Evolutionary conservation across 1,140 invertebrate genomes (phyloP).

Genomic region (Bombus fervidus): DNA sequence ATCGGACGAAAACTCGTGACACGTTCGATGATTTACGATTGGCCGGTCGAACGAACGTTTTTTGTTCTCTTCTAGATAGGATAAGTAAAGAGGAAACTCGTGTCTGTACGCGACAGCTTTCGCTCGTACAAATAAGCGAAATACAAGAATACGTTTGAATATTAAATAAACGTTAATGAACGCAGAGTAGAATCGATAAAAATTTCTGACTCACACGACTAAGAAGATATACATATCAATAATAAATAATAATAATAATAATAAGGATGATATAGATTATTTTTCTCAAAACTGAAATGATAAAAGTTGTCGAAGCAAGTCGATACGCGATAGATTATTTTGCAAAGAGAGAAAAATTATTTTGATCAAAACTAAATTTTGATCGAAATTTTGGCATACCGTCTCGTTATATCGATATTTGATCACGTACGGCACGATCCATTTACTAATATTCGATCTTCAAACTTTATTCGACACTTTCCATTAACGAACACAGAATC

Average conservation of each 20-base stretch:
- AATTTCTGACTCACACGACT: neutral
- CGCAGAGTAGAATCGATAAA: neutral
- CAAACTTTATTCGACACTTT: no score
- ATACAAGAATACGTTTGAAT: neutral
- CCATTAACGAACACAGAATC: no score
- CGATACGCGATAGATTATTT: neutral
- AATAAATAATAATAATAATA: neutral
- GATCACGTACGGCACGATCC: no score
- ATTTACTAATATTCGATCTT: no score
- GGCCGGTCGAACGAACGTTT: no score
- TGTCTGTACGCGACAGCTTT: neutral
- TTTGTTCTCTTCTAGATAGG: neutral
- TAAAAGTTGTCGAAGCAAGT: neutral
- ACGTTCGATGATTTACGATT: conserved; percentile 34
- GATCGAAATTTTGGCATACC: neutral
- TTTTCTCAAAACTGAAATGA: neutral
- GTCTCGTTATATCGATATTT: neutral
- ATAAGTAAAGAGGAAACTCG: neutral
- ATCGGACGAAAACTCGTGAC: conserved; percentile 16
- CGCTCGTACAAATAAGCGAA: neutral
- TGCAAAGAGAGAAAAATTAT: neutral
- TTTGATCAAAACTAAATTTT: neutral
- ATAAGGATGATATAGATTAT: neutral
- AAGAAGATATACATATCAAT: neutral
- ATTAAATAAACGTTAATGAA: neutral